A percentile compares a stretch with the other conserved stretches of the same genome.
Evolutionary conservation across 1,140 invertebrate genomes (phyloP).

Genomic region (Plodia interpunctella): DNA sequence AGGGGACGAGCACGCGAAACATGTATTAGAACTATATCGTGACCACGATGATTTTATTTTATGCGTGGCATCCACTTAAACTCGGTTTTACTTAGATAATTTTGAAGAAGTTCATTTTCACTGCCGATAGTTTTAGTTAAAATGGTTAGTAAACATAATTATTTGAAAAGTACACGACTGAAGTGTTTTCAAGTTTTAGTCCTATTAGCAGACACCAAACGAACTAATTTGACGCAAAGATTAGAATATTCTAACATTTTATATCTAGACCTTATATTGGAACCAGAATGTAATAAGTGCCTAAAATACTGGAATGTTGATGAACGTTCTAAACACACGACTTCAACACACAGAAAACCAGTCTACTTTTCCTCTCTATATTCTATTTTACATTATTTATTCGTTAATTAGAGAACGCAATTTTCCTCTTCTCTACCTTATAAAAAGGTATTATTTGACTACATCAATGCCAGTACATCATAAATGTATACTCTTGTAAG

Average conservation of each 20-base stretch:
- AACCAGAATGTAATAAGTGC: no score
- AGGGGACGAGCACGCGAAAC: slow-evolving; percentile 38
- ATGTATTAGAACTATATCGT: slow-evolving; percentile 36
- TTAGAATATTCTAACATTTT: no score
- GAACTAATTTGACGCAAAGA: no score
- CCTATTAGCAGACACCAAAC: no score
- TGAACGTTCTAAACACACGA: no score
- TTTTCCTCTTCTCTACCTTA: slow-evolving; percentile 6
- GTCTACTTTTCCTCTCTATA: no score
- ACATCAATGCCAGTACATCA: slow-evolving; percentile 17
- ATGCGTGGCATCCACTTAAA: not conserved
- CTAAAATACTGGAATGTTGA: no score
- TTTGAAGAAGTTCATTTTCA: not conserved
- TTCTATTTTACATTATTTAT: not conserved
- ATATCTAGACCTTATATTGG: no score
- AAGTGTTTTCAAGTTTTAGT: no score
- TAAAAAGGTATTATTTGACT: slow-evolving; percentile 10
- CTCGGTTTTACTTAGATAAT: not conserved
- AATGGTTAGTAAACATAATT: no score
- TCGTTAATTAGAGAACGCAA: slow-evolving; percentile 7
- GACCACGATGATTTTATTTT: not conserved
- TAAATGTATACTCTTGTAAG: slow-evolving; percentile 25
- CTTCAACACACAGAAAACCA: not conserved
- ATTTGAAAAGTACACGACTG: no score
- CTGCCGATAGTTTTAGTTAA: no score